Evolutionary conservation across 2,113 vertebrate species (phyloP).

Genomic region (Gallinago paraguaiae): DNA sequence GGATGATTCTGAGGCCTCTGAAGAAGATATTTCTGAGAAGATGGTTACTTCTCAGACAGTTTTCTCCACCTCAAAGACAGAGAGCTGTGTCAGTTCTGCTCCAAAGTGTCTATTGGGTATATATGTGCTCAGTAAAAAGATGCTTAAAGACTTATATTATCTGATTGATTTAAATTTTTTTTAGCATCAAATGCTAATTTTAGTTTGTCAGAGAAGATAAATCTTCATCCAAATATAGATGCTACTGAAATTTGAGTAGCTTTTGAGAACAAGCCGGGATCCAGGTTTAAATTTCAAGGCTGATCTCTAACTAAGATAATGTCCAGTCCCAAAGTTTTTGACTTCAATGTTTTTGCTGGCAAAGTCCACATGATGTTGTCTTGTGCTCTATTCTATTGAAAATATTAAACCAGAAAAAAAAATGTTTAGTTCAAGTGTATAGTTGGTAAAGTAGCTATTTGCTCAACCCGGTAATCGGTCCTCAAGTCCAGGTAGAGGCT

Average conservation of each 20-base stretch:
- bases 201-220: neutral
- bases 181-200: neutral
- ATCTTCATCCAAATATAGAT: neutral
- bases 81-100: neutral
- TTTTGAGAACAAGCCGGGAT: neutral
- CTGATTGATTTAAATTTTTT: neutral
- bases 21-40: slow-evolving; percentile 51
- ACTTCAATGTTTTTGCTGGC: neutral
- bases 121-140: neutral
- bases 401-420: neutral
- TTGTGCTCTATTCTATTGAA: neutral
- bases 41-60: neutral
- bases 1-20: slow-evolving; percentile 79
- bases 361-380: neutral
- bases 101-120: neutral
- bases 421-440: neutral
- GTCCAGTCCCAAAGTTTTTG: neutral
- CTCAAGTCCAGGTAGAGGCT: neutral
- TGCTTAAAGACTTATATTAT: neutral
- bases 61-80: neutral
- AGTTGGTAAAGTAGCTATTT: neutral
- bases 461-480: neutral
- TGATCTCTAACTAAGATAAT: neutral
- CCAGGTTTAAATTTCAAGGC: neutral
- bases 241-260: neutral